Evolutionary conservation across 2,797 vertebrate genomes (phyloP), one percentile per base, ranked within the genome.

Genomic region (Oceanodroma leucorhoa): DNA sequence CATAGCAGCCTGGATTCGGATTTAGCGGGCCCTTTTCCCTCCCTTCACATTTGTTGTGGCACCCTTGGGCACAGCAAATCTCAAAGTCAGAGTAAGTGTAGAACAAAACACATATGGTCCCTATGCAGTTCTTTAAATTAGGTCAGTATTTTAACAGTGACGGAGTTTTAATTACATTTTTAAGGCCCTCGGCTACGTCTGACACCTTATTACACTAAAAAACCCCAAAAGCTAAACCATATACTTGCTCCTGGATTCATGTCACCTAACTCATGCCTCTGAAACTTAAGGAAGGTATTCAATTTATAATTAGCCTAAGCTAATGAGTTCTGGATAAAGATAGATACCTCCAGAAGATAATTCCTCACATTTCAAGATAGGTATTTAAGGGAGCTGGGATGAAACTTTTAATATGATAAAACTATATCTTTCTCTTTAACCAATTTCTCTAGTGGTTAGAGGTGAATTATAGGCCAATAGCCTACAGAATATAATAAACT

Each of bases 201-300:
- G 48, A 78, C 27, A 54, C 9, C 1, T 65, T 46, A 14, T 6
- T 72, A 38, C 21, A 21, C 21, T 65, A 9, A 84, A 83, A 20
- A 18, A 0, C 0, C 6, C 17, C 11, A 0, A 41, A 78, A 69
- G 5, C 21, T 34, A 48, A 94, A 65, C 34, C 41, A 11, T 11
- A 16, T 41, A 45, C 10, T 4, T 34, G 34, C 2, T 32, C 34
- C 18, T 46, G 38, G 20, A 32, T 53, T 76, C 1, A 0, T 57
- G 14, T 78, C 18, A n/a, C 11, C 14, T 30, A n/a, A 57, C 10
- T 60, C 10, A 23, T 3, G 1, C 3, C 34, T 72, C 8, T 53
- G 26, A 77, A 76, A 14, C 1, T 41, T 20, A 27, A 27, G 24
- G 8, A 77, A 46, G 0, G 0, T 7, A 2, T 46, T 41, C 3